These are phyloP conservation scores for Microchirus variegatus DNA, from an alignment of 2,797 vertebrate species.

Conservation along the genomic window DNA sequence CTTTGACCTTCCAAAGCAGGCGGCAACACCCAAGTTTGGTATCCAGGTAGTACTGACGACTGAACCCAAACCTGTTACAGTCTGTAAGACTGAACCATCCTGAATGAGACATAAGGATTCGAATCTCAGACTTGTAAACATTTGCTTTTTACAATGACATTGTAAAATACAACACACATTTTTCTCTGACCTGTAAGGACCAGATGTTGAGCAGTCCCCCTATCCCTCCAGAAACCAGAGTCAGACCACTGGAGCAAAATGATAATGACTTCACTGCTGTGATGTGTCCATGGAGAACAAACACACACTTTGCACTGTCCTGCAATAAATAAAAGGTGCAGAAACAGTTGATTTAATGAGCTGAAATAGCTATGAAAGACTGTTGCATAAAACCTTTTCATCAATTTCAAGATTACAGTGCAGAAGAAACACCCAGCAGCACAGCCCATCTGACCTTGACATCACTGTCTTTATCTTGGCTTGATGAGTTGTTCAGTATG, in stretches of 20 bases:
- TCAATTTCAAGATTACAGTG: not conserved
- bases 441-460: conserved; percentile 70
- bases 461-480: conserved; percentile 68
- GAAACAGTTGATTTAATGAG: not conserved
- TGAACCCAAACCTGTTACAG: conserved; percentile 83
- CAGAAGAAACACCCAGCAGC: not conserved
- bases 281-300: conserved; percentile 84
- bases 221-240: conserved; percentile 82
- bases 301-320: conserved; percentile 78
- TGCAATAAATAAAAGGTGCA: conserved; percentile 51
- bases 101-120: conserved; percentile 47
- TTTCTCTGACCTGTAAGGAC: conserved; percentile 81
- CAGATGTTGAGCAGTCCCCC: conserved; percentile 86
- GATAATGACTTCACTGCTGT: conserved; percentile 83
- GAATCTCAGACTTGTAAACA: not conserved
- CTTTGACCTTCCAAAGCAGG: conserved; percentile 85
- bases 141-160: not conserved
- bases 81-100: conserved; percentile 86
- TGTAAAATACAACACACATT: not conserved
- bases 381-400: no score
- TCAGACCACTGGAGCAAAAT: conserved; percentile 82
- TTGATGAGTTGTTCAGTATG: conserved; percentile 62
- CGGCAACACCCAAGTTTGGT: conserved; percentile 80
- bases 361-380: not conserved
- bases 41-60: conserved; percentile 83